Conservation (phyloP, 2,888 invertebrate genomes). For the Pseudococcus jackbeardsleyi region DNA sequence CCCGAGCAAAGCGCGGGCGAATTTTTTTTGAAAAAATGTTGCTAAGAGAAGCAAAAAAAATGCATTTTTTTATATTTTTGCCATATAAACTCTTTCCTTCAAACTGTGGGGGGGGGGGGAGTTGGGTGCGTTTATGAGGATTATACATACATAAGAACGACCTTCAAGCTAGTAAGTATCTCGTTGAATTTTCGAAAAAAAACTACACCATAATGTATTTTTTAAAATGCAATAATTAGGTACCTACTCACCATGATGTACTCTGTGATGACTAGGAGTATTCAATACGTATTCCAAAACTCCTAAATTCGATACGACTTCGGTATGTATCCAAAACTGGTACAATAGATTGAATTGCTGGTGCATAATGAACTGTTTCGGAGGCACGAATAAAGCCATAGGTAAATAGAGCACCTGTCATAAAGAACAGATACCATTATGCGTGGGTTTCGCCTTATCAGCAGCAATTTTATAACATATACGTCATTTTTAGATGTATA, state of each 20-base stretch:
- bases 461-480: not conserved
- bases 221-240: not conserved
- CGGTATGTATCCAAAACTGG: slow-evolving; percentile 95
- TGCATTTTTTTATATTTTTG: no score
- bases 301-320: slow-evolving; percentile 83
- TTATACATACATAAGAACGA: no score
- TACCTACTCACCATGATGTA: slow-evolving; percentile 84
- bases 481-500: slow-evolving; percentile 68
- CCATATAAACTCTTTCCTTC: no score
- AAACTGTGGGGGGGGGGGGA: no score
- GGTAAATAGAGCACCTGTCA: slow-evolving; percentile 80
- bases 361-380: slow-evolving; percentile 85
- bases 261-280: slow-evolving; percentile 91
- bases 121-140: no score
- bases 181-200: no score
- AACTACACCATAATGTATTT: no score
- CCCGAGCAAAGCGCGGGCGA: no score
- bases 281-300: slow-evolving; percentile 89
- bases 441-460: not conserved
- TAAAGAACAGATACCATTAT: not conserved
- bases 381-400: slow-evolving; percentile 82
- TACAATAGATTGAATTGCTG: slow-evolving; percentile 90
- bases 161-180: no score
- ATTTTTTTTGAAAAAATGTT: no score
- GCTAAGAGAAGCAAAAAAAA: no score